phyloP scores from a whole-genome alignment of 2,888 invertebrate genomes.

The Drosophila diplacantha region DNA sequence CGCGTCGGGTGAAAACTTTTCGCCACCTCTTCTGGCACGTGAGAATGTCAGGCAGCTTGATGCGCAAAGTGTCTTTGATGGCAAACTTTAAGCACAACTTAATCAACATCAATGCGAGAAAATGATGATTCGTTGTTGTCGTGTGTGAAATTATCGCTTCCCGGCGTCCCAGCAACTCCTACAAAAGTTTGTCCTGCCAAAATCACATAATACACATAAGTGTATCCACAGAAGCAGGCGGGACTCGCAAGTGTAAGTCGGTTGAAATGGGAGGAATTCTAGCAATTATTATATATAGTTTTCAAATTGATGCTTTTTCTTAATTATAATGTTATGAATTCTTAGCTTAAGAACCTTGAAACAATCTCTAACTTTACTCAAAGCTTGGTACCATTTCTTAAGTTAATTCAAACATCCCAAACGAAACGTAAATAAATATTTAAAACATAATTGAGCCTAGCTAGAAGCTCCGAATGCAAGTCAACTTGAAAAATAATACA shows the following conservation, averaged over 20 bases:
- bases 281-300: fast-evolving
- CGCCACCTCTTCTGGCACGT: constrained; percentile 39
- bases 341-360: too few species aligned
- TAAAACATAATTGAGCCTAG: background rate
- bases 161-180: constrained; percentile 41
- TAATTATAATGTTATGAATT: background rate
- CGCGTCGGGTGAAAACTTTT: constrained; percentile 21
- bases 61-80: constrained; percentile 39
- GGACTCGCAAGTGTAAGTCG: background rate
- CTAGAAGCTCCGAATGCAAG: background rate
- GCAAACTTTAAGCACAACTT: constrained; percentile 67
- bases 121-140: constrained; percentile 64
- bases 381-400: background rate
- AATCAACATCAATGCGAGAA: constrained; percentile 68
- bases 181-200: constrained; percentile 53
- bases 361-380: background rate
- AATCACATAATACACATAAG: constrained; percentile 44
- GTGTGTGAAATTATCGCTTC: constrained; percentile 62
- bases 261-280: background rate
- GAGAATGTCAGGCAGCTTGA: constrained; percentile 38
- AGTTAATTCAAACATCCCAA: background rate
- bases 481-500: too few species aligned
- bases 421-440: background rate
- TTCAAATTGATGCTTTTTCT: background rate
- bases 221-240: constrained; percentile 18